Percentiles rank a stretch among this genome's conserved stretches.
These are phyloP conservation scores for Crotalus viridis DNA, from an alignment of 2,113 vertebrate species.

Conservation along the genomic window DNA sequence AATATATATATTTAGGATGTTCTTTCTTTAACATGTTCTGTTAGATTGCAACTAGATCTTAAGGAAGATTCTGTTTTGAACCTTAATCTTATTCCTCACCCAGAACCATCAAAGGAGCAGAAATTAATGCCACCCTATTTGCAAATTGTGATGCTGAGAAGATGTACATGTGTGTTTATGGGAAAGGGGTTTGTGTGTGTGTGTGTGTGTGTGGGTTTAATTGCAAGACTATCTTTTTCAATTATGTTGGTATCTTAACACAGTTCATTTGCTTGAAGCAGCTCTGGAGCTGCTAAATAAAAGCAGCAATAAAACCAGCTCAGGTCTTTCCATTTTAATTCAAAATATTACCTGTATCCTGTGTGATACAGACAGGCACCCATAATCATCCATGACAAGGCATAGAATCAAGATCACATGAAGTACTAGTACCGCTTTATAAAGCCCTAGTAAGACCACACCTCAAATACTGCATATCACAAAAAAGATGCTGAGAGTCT, in stretches of 20 bases:
- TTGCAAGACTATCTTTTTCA: constrained; percentile 89
- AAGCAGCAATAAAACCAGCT: constrained; percentile 70
- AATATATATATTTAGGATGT: constrained; percentile 17
- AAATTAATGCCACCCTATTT: constrained; percentile 92
- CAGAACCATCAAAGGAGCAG: constrained; percentile 78
- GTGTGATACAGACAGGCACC: constrained; percentile 74
- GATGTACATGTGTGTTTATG: too few species aligned
- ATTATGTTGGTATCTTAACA: constrained; percentile 96
- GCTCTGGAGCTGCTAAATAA: constrained; percentile 95
- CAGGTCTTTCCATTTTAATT: constrained; percentile 92
- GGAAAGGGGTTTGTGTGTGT: not conserved
- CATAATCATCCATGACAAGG: not conserved
- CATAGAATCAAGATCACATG: too few species aligned
- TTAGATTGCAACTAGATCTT: constrained; percentile 79
- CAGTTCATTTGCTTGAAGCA: constrained; percentile 94
- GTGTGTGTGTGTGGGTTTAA: constrained; percentile 80
- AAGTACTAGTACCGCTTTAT: too few species aligned
- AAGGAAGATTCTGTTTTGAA: constrained; percentile 60
- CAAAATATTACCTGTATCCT: constrained; percentile 81
- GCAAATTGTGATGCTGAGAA: constrained; percentile 71
- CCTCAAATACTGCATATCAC: too few species aligned
- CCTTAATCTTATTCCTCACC: constrained; percentile 73
- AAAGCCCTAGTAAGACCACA: too few species aligned
- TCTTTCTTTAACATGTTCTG: constrained; percentile 73
- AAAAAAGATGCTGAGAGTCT: too few species aligned